Evolutionary conservation across 2,113 vertebrate species (phyloP), one percentile per base, ranked within the genome.

Genomic region (Stercorarius parasiticus): DNA sequence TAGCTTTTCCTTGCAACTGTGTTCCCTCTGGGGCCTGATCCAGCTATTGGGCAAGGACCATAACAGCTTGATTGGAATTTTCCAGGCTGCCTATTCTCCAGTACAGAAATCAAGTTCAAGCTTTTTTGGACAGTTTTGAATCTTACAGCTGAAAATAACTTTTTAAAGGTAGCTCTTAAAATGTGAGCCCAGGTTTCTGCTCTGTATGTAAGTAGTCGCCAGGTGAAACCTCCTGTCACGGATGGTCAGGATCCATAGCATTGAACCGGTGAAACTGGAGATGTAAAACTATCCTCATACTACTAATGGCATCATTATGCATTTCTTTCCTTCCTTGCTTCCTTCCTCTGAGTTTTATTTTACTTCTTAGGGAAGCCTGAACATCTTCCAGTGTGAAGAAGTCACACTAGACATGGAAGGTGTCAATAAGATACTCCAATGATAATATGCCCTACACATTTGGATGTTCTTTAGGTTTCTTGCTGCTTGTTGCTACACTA

Each of bases 171-270:
- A 3, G 32, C 61, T 61, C 26, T 72, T 50, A 64, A 55, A 84
- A 20, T 0, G 0, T 17, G 27, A 94, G 40, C 30, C 21, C 36
- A 9, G 2, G 56, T 82, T 92, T 82, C 64, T 86, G 70, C 22
- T 66, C 45, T 71, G 42, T 20, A 4, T 0, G 0, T 62, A 74
- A 53, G 42, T 40, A 74, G 42, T 74, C 3, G 2, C 16, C 25
- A 30, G 43, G 26, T 65, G 73, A 87, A 77, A 61, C 26, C 21
- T 1, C 1, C 66, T 82, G 26, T 59, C 30, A 6, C 0, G 0
- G 11, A 19, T 72, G 67, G 23, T 69, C 34, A 61, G 38, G 49
- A 69, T 73, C 26, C 15, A 6, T 25, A 49, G 23, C 59, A 32
- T 50, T 59, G 50, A 69, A 47, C 43, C 65, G 45, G 40, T 79